A percentile compares a stretch with the other conserved stretches of the same genome.
Conservation (phyloP, 2,888 invertebrate genomes). For the Epirrhoe tristata region DNA sequence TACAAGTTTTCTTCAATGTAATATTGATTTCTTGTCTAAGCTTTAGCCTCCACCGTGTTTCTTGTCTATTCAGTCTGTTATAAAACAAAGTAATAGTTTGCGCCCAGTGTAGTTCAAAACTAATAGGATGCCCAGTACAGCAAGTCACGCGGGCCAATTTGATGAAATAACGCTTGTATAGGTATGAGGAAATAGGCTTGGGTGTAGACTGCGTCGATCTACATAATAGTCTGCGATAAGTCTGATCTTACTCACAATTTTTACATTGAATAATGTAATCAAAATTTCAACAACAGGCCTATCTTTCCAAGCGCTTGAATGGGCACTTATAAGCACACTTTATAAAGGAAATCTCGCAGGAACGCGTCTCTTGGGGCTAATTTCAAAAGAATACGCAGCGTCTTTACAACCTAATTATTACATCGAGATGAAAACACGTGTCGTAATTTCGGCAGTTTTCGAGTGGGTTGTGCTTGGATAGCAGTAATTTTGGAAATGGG, state of each 20-base stretch:
- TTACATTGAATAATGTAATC: slow-evolving; percentile 40
- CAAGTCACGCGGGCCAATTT: slow-evolving; percentile 80
- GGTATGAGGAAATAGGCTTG: slow-evolving; percentile 63
- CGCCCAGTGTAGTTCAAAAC: slow-evolving; percentile 47
- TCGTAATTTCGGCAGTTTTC: slow-evolving; percentile 34
- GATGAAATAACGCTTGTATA: slow-evolving; percentile 61
- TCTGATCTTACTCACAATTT: not conserved
- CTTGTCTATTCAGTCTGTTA: not conserved
- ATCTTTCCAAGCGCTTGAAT: slow-evolving; percentile 39
- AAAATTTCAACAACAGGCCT: slow-evolving; percentile 43
- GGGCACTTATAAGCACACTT: slow-evolving; percentile 41
- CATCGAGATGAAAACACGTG: slow-evolving; percentile 39
- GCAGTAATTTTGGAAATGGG: slow-evolving; percentile 27
- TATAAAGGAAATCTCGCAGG: slow-evolving; percentile 42
- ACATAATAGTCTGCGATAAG: too few relatives aligned
- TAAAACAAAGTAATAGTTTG: slow-evolving; percentile 10
- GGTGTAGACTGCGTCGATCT: slow-evolving; percentile 53
- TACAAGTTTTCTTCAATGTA: not conserved
- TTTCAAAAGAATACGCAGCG: slow-evolving; percentile 44
- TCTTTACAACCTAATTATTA: slow-evolving; percentile 46
- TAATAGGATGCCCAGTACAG: slow-evolving; percentile 57
- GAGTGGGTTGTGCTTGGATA: slow-evolving; percentile 25
- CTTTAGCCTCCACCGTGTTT: not conserved
- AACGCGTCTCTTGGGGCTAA: slow-evolving; percentile 42
- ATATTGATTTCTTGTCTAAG: not conserved